Percentiles rank a stretch among this genome's conserved stretches.
phyloP scores from a whole-genome alignment of 2,797 vertebrate genomes.

The Loris lydekkerianus region DNA sequence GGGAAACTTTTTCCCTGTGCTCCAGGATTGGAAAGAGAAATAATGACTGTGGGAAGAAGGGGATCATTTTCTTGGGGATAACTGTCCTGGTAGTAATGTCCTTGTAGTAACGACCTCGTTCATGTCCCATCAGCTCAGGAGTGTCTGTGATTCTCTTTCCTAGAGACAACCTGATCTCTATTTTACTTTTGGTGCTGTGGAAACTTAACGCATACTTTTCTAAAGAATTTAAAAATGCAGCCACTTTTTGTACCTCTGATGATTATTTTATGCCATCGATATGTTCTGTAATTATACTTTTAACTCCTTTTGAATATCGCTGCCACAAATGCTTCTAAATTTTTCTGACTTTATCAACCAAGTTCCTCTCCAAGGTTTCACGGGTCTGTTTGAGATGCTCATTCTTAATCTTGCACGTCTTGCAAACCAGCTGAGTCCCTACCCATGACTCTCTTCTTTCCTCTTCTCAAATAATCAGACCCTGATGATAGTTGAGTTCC shows the following conservation, averaged over 20 bases:
- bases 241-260: constrained; percentile 88
- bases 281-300: constrained; percentile 94
- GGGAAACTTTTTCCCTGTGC: constrained; percentile 42
- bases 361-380: constrained; percentile 94
- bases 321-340: constrained; percentile 95
- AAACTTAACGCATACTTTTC: constrained; percentile 71
- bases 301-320: constrained; percentile 95
- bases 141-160: constrained; percentile 89
- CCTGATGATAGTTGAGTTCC: constrained; percentile 93
- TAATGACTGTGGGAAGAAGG: constrained; percentile 71
- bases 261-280: constrained; percentile 92
- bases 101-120: constrained; percentile 85
- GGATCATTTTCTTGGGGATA: constrained; percentile 87
- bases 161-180: constrained; percentile 83
- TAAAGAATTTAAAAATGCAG: constrained; percentile 90
- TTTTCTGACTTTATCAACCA: constrained; percentile 95
- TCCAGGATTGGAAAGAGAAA: constrained; percentile 72
- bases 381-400: constrained; percentile 94
- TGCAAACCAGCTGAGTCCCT: constrained; percentile 94
- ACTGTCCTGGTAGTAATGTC: constrained; percentile 87
- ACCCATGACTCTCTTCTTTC: constrained; percentile 95
- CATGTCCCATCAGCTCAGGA: constrained; percentile 89
- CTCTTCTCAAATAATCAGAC: constrained; percentile 92
- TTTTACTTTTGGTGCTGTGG: constrained; percentile 81
- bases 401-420: constrained; percentile 95